phyloP scores from a whole-genome alignment of 2,797 vertebrate genomes.

The Liasis olivaceus region DNA sequence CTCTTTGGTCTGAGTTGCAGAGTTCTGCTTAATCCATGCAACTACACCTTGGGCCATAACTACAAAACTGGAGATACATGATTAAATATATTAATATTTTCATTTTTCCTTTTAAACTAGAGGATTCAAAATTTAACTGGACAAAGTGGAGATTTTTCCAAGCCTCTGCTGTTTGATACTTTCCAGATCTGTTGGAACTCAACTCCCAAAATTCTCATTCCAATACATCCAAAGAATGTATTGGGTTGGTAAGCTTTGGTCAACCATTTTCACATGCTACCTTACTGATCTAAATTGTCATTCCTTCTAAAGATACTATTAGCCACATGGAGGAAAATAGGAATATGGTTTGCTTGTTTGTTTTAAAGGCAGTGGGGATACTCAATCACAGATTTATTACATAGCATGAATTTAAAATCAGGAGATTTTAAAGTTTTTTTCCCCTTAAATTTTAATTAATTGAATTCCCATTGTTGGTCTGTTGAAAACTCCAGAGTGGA shows the following conservation, averaged over 20 bases:
- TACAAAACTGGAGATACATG: not conserved
- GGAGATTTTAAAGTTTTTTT: not conserved
- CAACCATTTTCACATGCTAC: not conserved
- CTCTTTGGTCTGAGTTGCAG: conserved; percentile 34
- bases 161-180: not conserved
- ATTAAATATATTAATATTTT: not conserved
- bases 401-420: not conserved
- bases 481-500: not conserved
- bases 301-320: not conserved
- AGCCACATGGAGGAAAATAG: not conserved
- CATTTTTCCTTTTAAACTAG: not conserved
- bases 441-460: not conserved
- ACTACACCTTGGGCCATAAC: not conserved
- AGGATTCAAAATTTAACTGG: not conserved
- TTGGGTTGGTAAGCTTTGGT: not conserved
- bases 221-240: not conserved
- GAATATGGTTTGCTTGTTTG: not conserved
- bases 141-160: not conserved
- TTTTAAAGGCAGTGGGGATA: not conserved
- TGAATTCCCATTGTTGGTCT: not conserved
- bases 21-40: not conserved
- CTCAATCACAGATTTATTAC: not conserved
- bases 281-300: not conserved
- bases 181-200: not conserved
- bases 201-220: not conserved